phyloP scores from a whole-genome alignment of 2,113 vertebrate genomes.

The Neomonachus schauinslandi region DNA sequence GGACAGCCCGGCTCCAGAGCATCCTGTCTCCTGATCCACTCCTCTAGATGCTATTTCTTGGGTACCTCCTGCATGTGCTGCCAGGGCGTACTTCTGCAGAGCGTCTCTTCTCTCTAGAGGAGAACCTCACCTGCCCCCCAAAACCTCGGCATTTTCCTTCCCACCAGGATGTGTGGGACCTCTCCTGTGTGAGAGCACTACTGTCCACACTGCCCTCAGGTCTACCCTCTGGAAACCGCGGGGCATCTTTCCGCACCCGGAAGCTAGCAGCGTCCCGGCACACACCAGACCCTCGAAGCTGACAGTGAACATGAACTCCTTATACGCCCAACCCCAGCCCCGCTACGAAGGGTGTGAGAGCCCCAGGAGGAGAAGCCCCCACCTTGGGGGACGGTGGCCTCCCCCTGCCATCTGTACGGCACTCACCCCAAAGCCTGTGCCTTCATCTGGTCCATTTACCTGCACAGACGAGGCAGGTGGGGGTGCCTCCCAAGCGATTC shows the following conservation, averaged over 20 bases:
- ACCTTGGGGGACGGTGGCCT: fast-evolving
- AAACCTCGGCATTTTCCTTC: no score
- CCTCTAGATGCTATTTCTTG: fast-evolving
- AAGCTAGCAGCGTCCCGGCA: background rate
- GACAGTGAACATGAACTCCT: no score
- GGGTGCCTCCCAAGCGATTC: background rate
- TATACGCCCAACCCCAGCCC: background rate
- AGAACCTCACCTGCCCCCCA: background rate
- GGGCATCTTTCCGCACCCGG: background rate
- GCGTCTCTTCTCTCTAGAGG: background rate
- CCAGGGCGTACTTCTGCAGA: background rate
- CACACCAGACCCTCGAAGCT: background rate
- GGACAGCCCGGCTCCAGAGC: fast-evolving
- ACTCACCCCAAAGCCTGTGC: background rate
- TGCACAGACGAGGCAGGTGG: background rate
- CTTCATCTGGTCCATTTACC: background rate
- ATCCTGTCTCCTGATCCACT: no score
- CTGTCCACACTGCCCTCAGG: background rate
- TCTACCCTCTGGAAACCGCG: fast-evolving
- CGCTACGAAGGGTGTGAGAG: fast-evolving
- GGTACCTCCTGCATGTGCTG: background rate
- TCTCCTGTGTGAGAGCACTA: background rate
- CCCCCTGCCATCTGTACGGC: background rate
- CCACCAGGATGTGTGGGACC: background rate
- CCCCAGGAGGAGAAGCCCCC: background rate